Evolutionary conservation across 2,888 invertebrate species (phyloP).

Genomic region (Mycalesis mineus): DNA sequence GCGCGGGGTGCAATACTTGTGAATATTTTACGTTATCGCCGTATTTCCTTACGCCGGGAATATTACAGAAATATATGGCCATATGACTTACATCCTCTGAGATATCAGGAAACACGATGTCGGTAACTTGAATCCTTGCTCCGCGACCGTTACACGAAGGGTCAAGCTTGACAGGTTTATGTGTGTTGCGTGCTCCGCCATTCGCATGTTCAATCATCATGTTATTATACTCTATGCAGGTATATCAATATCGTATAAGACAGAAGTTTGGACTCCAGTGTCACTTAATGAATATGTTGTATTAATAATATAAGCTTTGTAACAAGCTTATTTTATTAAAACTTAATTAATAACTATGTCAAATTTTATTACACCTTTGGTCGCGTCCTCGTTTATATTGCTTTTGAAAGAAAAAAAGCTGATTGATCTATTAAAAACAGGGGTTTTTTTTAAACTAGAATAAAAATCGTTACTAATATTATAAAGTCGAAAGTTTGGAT

Average conservation of each 20-base stretch:
- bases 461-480: no score
- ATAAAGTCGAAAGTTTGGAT: no score
- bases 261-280: conserved; percentile 23
- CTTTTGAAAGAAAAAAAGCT: no score
- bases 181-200: conserved; percentile 30
- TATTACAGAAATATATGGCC: conserved; percentile 19
- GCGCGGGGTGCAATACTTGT: not conserved
- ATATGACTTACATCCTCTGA: conserved; percentile 35
- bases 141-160: conserved; percentile 34
- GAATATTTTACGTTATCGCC: conserved; percentile 2
- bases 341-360: no score
- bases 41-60: conserved; percentile 1
- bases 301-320: no score
- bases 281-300: conserved; percentile 5
- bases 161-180: conserved; percentile 39
- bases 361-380: no score
- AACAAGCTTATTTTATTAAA: no score
- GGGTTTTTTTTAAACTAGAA: no score
- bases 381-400: no score
- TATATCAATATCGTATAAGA: not conserved
- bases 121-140: conserved; percentile 44
- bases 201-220: conserved; percentile 22
- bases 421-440: no score
- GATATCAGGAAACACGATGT: conserved; percentile 44
- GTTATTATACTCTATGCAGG: conserved; percentile 10